Base-by-base conservation (phyloP, 53 echinoderm and acorn worm species). In the Echinometra lucunter region DNA sequence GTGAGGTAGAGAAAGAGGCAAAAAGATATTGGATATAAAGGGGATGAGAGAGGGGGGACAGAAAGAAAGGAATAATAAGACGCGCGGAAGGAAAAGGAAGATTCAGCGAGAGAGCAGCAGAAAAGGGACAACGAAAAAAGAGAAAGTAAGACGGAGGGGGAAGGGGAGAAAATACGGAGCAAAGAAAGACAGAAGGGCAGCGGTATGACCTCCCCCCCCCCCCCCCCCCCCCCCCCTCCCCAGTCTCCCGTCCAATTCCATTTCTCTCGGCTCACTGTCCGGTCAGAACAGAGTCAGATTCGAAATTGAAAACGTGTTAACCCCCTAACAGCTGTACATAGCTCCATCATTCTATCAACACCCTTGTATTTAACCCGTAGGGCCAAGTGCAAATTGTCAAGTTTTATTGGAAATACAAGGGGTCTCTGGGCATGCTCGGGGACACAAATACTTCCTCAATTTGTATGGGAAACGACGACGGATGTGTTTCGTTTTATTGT, bases 341-440 rank as follows among this genome's bases (percentile, higher is more conserved):
- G 85, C 47, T 27, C 85, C 45, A 85, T 85, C 49, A 49, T 4
- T 85, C 85, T 85, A n/a, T 85, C 85, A 45, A 1, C 85, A 30
- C 85, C 49, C 34, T 28, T 49, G 85, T 85, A 85, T 13, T 85
- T 85, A 85, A 85, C 85, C 85, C n/a, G 13, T 1, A 37, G n/a
- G 85, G 45, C 85, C 85, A 85, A 45, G 85, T 85, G 3, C 85
- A n/a, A 85, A 85, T 85, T 85, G 85, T 85, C 85, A 85, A 49
- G 38, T 85, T 53, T 85, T 49, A 85, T 85, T 85, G 85, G 49
- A 53, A 85, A 21, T 47, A 85, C 47, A 85, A 85, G 85, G 85
- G 85, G n/a, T n/a, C n/a, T n/a, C n/a, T n/a, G n/a, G n/a, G n/a
- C n/a, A n/a, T 49, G 49, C 30, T 85, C n/a, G 47, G 85, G 2